Percentiles rank a stretch among this genome's conserved stretches.
Conservation (phyloP, 2,888 invertebrate species). For the Megaustenia siamemsis region DNA sequence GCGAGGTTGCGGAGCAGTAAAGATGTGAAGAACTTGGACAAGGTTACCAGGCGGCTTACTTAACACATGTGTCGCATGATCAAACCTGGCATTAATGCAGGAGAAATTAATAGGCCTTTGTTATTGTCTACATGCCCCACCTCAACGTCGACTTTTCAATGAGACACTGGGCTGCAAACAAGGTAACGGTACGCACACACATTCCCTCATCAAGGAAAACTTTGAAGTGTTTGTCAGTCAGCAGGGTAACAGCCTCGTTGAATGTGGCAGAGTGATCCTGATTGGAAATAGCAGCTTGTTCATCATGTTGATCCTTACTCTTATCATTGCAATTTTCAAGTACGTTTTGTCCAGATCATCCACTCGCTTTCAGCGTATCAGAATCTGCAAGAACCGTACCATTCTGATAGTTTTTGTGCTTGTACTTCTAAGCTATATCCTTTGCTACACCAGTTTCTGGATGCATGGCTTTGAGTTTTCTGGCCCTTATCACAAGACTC, state of each 20-base stretch:
- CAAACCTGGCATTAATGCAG: slow-evolving; percentile 71
- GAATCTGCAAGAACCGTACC: slow-evolving; percentile 69
- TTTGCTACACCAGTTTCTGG: slow-evolving; percentile 75
- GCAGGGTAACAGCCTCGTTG: slow-evolving; percentile 59
- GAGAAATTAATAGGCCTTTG: slow-evolving; percentile 75
- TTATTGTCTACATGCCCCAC: slow-evolving; percentile 64
- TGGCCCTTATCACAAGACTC: slow-evolving; percentile 67
- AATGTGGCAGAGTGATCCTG: slow-evolving; percentile 59
- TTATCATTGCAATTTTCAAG: slow-evolving; percentile 58
- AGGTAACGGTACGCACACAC: slow-evolving; percentile 47
- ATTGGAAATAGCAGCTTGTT: slow-evolving; percentile 53
- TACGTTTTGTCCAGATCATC: slow-evolving; percentile 59
- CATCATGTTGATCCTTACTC: slow-evolving; percentile 50
- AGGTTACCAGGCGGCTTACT: slow-evolving; percentile 70
- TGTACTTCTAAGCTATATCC: slow-evolving; percentile 70
- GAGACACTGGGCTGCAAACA: slow-evolving; percentile 41
- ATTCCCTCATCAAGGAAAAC: slow-evolving; percentile 64
- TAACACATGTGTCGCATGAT: slow-evolving; percentile 77
- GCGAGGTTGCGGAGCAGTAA: slow-evolving; percentile 77
- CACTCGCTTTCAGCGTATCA: slow-evolving; percentile 61
- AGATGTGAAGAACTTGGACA: slow-evolving; percentile 70
- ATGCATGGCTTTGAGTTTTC: slow-evolving; percentile 72
- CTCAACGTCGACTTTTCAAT: slow-evolving; percentile 36
- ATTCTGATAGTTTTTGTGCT: slow-evolving; percentile 70
- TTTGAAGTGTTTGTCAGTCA: slow-evolving; percentile 67